Evolutionary conservation across 2,113 vertebrate species (phyloP).

Genomic region (Protomyctophum bolini): DNA sequence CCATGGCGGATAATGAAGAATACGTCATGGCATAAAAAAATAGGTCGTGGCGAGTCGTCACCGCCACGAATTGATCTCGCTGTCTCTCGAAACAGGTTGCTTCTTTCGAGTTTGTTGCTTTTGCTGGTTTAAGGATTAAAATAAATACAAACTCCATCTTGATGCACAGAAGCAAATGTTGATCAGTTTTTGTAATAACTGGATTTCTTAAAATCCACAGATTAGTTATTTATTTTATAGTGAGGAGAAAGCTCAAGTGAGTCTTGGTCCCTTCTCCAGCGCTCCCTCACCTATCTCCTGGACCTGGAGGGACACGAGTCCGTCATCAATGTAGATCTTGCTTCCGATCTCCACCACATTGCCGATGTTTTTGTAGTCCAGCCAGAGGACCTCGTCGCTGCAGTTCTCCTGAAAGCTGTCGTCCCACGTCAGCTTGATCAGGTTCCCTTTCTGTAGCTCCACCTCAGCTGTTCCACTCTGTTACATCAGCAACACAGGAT

Average conservation of each 20-base stretch:
- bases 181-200: not conserved
- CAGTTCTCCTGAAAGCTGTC: constrained; percentile 89
- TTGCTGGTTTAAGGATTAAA: no score
- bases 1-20: no score
- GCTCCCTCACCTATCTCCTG: constrained; percentile 86
- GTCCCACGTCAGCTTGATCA: constrained; percentile 90
- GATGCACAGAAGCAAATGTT: no score
- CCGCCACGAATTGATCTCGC: no score
- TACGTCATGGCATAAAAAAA: no score
- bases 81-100: no score
- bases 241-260: not conserved
- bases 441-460: constrained; percentile 89
- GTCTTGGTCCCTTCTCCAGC: not conserved
- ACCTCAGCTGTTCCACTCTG: constrained; percentile 96
- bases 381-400: constrained; percentile 87
- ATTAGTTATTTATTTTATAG: not conserved
- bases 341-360: constrained; percentile 90
- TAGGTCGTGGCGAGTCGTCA: no score
- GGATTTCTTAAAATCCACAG: not conserved
- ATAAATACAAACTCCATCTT: no score
- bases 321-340: constrained; percentile 96
- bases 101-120: no score
- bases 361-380: constrained; percentile 96
- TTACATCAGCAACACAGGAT: not conserved
- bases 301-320: constrained; percentile 92